phyloP scores from a whole-genome alignment of 2,797 vertebrate genomes.

The Tadarida brasiliensis region DNA sequence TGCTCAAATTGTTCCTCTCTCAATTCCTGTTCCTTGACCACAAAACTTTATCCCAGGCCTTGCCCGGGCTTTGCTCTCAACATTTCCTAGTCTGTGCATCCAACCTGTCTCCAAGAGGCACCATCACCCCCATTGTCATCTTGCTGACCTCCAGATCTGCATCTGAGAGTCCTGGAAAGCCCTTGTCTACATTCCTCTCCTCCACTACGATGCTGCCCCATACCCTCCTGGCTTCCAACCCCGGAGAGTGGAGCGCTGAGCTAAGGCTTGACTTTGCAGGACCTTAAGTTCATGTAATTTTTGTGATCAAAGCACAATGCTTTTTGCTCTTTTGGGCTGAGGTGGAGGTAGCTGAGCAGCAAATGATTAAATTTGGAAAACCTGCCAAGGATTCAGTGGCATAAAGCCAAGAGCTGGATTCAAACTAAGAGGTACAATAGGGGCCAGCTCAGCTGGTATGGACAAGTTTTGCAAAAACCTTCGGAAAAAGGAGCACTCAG shows the following conservation, averaged over 20 bases:
- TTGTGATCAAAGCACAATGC: neutral
- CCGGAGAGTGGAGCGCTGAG: neutral
- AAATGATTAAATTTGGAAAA: slow-evolving; percentile 59
- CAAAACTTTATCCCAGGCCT: neutral
- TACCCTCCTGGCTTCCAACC: neutral
- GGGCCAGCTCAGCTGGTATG: neutral
- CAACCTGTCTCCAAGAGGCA: neutral
- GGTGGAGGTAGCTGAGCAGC: slow-evolving; percentile 27
- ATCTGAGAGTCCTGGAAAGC: neutral
- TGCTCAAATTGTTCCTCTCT: neutral
- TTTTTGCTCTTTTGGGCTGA: slow-evolving; percentile 29
- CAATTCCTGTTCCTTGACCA: neutral
- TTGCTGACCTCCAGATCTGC: neutral
- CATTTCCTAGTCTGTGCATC: neutral
- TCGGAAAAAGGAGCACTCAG: neutral
- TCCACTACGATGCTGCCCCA: neutral
- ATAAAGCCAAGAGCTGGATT: slow-evolving; percentile 59
- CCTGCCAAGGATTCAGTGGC: slow-evolving; percentile 33
- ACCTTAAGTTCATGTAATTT: neutral
- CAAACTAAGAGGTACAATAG: neutral
- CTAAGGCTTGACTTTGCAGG: neutral
- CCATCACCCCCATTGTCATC: neutral
- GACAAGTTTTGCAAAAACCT: slow-evolving; percentile 25
- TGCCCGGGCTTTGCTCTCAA: neutral
- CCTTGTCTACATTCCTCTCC: neutral